Conservation (phyloP, 2,797 vertebrate genomes). For the Chelon labrosus region DNA sequence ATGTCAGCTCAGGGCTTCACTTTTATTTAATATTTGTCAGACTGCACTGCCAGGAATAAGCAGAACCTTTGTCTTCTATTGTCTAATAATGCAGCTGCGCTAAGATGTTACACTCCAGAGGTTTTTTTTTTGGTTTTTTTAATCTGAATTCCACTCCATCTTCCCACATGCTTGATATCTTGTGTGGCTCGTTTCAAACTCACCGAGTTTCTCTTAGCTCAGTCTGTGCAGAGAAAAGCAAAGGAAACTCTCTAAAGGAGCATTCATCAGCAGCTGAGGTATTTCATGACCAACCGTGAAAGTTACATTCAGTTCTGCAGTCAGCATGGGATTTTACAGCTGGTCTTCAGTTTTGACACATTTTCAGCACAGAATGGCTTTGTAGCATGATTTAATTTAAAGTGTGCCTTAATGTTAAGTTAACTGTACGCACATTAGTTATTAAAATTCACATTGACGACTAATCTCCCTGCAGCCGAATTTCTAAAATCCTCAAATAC, state of each 20-base stretch:
- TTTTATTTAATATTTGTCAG: slow-evolving; percentile 28
- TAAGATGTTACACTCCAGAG: slow-evolving; percentile 2
- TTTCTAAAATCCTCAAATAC: not conserved
- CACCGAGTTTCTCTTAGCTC: slow-evolving; percentile 14
- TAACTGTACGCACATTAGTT: not conserved
- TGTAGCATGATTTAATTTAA: slow-evolving; percentile 29
- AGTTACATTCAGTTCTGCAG: slow-evolving; percentile 62
- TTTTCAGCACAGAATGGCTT: slow-evolving; percentile 45
- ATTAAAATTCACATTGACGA: not conserved
- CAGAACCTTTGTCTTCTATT: slow-evolving; percentile 11
- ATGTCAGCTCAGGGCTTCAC: slow-evolving; percentile 22
- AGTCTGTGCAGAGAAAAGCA: slow-evolving; percentile 31
- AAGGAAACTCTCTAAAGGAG: slow-evolving; percentile 52
- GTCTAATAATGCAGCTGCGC: not conserved
- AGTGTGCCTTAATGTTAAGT: slow-evolving; percentile 1
- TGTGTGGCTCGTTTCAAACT: slow-evolving; percentile 6
- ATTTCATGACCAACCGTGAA: slow-evolving; percentile 78
- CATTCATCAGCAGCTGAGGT: slow-evolving; percentile 63
- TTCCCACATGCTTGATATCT: slow-evolving; percentile 19
- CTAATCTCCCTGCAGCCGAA: not conserved
- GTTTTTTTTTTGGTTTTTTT: not conserved
- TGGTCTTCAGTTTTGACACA: slow-evolving; percentile 64
- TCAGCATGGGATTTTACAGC: slow-evolving; percentile 58
- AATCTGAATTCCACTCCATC: slow-evolving; percentile 19
- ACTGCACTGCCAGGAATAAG: slow-evolving; percentile 5